Evolutionary conservation across 2,113 vertebrate species (phyloP), one percentile per base, ranked within the genome.

Genomic region (Lonchura striata): DNA sequence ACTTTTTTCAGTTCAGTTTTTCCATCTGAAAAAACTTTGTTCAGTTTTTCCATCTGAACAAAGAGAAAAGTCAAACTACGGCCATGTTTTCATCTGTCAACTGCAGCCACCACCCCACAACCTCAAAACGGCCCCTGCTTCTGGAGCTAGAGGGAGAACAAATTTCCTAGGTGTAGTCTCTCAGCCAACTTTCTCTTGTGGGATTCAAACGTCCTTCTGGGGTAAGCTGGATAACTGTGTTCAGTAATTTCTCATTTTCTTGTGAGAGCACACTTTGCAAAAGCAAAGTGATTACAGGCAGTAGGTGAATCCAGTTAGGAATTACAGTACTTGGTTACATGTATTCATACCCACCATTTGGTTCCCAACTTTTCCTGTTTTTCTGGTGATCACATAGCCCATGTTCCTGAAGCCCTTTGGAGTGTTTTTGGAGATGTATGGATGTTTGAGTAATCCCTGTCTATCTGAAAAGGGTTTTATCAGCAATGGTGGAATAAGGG

Each of bases 241-340:
- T 74, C 35, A 54, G 13, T 46, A 66, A 70, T 61, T 63, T 59
- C 30, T 83, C 18, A 20, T 81, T 91, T 89, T 59, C 52, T 71
- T 50, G 47, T 42, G 33, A 75, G 18, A 54, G 15, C 8, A 28
- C 0, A 0, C 44, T 82, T 76, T 70, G 39, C 23, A 54, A 89
- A 57, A 56, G 19, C 37, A 65, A 69, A 59, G 19, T 22, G 16
- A 25, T 53, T 37, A 13, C n/a, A 91, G 42, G 23, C 11, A 49
- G 41, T 6, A 30, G 9, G 9, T 2, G 0, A 35, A 65, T 25
- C 41, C 46, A n/a, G 8, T 21, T 39, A 69, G 41, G 39, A 66
- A 7, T 37, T 44, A 14, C 31, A 31, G 25, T 18, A 46, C 24
- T 11, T 0, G 0, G 20, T 53, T 61, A 23, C 18, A 1, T 20